Percentiles rank a stretch among this genome's conserved stretches.
phyloP scores from a whole-genome alignment of 2,113 vertebrate species.

The Atlantisia rogersi region DNA sequence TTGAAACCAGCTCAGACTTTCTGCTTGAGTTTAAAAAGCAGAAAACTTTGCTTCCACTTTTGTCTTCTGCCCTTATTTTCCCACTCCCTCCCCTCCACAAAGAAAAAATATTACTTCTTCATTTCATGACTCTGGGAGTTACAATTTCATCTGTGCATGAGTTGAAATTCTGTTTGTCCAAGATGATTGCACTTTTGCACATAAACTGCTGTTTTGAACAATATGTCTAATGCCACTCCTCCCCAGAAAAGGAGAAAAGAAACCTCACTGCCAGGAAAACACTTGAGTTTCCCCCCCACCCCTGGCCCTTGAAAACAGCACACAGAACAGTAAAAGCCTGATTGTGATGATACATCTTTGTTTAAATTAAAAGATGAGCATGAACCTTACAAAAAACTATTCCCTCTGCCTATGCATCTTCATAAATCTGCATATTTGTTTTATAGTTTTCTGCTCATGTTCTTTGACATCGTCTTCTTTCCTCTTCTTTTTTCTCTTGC shows the following conservation, averaged over 20 bases:
- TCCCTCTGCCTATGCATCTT: neutral
- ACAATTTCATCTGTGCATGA: fast-evolving
- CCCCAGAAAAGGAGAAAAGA: neutral
- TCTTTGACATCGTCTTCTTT: neutral
- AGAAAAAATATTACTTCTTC: neutral
- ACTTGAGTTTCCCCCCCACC: neutral
- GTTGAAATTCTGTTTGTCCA: neutral
- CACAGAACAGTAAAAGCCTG: neutral
- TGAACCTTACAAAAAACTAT: neutral
- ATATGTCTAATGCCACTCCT: neutral
- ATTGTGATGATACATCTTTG: neutral
- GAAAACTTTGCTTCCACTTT: neutral
- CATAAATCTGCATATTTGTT: neutral
- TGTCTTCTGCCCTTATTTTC: neutral
- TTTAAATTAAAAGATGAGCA: neutral
- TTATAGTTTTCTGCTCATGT: neutral
- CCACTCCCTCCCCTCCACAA: neutral
- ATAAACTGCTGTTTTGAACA: neutral
- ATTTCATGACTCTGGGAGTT: neutral
- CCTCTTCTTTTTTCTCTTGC: neutral
- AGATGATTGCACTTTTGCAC: neutral
- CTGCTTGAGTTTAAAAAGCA: neutral
- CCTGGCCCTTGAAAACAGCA: neutral
- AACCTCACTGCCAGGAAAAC: neutral
- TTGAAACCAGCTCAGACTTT: neutral